phyloP scores from a whole-genome alignment of 2,888 invertebrate species.

The Acholoe squamosa region DNA sequence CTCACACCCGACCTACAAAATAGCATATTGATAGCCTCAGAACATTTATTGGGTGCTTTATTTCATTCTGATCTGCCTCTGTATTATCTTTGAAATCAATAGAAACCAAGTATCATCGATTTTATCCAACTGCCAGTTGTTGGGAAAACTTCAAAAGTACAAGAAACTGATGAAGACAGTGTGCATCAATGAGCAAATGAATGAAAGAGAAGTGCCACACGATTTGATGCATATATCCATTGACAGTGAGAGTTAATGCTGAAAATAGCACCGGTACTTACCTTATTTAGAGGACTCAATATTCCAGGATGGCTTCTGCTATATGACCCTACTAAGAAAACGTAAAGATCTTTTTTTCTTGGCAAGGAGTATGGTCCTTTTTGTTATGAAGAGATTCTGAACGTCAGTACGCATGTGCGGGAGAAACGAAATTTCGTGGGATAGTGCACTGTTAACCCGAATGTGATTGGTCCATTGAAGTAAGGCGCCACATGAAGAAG shows the following conservation, averaged over 20 bases:
- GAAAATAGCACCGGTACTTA: background rate
- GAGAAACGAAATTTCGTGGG: background rate
- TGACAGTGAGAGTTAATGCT: background rate
- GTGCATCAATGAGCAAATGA: conserved; percentile 46
- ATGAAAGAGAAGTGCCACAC: background rate
- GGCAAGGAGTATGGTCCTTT: conserved; percentile 53
- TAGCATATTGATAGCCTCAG: background rate
- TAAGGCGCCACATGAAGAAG: no score
- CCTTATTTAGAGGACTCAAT: background rate
- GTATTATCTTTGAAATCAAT: background rate
- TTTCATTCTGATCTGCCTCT: background rate
- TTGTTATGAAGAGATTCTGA: conserved; percentile 51
- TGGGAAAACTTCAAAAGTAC: background rate
- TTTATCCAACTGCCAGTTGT: no score
- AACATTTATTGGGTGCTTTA: background rate
- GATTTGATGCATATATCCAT: background rate
- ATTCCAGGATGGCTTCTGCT: background rate
- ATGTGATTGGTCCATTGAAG: background rate
- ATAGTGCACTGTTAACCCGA: background rate
- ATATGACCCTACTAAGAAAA: conserved; percentile 32
- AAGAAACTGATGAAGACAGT: background rate
- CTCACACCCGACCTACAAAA: conserved; percentile 37
- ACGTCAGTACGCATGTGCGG: conserved; percentile 52
- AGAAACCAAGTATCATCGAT: background rate
- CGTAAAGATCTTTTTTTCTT: conserved; percentile 48